Evolutionary conservation across 64 coral and sea anemone genomes (phyloP), one percentile per base, ranked within the genome.

Genomic region (Dendronephthya gigantea): DNA sequence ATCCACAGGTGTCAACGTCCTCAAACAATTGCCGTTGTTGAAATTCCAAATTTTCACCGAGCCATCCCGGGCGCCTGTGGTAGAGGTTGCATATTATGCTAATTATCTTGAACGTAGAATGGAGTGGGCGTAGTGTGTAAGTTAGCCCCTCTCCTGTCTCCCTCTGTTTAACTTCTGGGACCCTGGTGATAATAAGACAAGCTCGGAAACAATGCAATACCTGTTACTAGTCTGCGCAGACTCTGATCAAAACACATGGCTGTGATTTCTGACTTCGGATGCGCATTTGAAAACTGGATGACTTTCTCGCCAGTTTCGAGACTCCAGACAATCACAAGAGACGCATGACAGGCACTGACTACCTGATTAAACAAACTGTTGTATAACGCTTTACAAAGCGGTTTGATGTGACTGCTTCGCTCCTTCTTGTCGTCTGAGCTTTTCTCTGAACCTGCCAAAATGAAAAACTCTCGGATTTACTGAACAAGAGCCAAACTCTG

Each of bases 21-120:
- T 83, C 56, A 98, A 59, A 68, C 95, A 98, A 15, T 89, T 79
- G 9, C 95, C 95, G 31, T 98, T 98, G 82, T 98, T 98, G 68
- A 98, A 98, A 82, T 98, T 98, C 95, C 95, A 98, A 12, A 89
- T 93, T 50, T 89, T 89, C 2, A 98, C 95, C 14, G 92, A 87
- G 14, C 95, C 95, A 68, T 98, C 85, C 14, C 95, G 81, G 30
- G 89, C 92, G 41, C 55, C 55, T 62, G 55, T 27, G 4, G 41
- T 45, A 45, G 41, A 45, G 41, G 4, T 45, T 4, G 11, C 41
- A 45, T 45, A 45, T 11, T 45, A 45, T 45, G 41, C 41, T 45
- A 45, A 45, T 4, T 45, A 45, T 45, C 41, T 6, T 45, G 41
- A 6, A 45, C 4, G 41, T 45, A 45, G 41, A 45, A 45, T 45